These are phyloP conservation scores for Engystomops pustulosus DNA, from an alignment of 2,113 vertebrate species.

Conservation along the genomic window DNA sequence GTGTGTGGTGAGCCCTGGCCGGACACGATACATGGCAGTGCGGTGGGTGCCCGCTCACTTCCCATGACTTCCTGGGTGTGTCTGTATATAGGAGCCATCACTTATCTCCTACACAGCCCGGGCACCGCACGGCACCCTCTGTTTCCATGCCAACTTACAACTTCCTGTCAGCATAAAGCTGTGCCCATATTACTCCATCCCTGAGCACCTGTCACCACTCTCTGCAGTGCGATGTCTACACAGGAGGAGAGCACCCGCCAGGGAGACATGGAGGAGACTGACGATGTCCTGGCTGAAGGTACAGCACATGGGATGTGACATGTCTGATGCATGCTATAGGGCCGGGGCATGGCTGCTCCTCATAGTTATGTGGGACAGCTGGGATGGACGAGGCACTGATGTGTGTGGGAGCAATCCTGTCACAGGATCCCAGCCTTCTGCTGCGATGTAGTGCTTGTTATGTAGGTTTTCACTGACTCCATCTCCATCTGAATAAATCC, in stretches of 20 bases:
- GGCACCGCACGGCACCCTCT: neutral
- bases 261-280: conserved; percentile 65
- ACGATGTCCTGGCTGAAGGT: conserved; percentile 78
- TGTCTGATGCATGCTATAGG: too few species aligned
- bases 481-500: too few species aligned
- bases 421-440: too few species aligned
- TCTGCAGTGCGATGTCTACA: neutral
- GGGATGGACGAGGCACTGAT: too few species aligned
- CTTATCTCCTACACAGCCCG: conserved; percentile 5
- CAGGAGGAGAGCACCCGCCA: neutral
- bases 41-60: too few species aligned
- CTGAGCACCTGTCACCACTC: neutral
- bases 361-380: too few species aligned
- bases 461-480: too few species aligned
- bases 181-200: neutral
- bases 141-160: conserved; percentile 20
- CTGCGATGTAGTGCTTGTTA: too few species aligned
- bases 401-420: too few species aligned
- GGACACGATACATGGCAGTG: too few species aligned
- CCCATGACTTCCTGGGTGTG: conserved; percentile 13
- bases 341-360: too few species aligned
- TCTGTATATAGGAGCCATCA: neutral
- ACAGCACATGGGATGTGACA: conserved; percentile 55
- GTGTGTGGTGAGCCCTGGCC: too few species aligned
- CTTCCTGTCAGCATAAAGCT: neutral